Evolutionary conservation across 2,113 vertebrate genomes (phyloP).

Genomic region (Strix uralensis): DNA sequence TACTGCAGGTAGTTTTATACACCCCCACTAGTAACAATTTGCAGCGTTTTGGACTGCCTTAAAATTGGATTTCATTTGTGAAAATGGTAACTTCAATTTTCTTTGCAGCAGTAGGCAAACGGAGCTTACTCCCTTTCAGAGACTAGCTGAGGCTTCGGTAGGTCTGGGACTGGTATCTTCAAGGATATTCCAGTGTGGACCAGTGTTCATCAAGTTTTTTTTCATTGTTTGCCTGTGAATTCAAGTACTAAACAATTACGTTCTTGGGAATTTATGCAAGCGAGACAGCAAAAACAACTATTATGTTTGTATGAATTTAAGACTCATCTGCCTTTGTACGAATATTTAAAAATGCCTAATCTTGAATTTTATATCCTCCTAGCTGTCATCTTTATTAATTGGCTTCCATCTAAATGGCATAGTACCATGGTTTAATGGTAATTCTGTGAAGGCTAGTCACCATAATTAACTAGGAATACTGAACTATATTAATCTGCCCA

Average conservation of each 20-base stretch:
- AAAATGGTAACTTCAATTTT: background rate
- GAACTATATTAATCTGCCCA: background rate
- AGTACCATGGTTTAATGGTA: background rate
- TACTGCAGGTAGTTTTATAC: background rate
- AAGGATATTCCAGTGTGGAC: background rate
- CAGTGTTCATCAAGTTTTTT: background rate
- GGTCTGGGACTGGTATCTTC: accelerated
- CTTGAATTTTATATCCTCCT: background rate
- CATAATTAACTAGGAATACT: background rate
- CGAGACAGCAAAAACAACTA: background rate
- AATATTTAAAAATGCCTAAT: background rate
- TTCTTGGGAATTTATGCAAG: background rate
- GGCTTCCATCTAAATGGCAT: background rate
- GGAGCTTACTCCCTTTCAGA: background rate
- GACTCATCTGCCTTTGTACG: background rate
- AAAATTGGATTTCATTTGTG: background rate
- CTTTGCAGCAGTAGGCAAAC: background rate
- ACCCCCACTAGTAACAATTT: background rate
- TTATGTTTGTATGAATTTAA: background rate
- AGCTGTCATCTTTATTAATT: background rate
- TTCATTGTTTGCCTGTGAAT: background rate
- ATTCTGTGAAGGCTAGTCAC: background rate
- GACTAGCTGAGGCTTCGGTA: background rate
- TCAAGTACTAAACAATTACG: background rate
- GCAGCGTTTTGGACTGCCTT: background rate